Conservation (phyloP, 2,888 invertebrate species). For the Drosophila picticornis region DNA sequence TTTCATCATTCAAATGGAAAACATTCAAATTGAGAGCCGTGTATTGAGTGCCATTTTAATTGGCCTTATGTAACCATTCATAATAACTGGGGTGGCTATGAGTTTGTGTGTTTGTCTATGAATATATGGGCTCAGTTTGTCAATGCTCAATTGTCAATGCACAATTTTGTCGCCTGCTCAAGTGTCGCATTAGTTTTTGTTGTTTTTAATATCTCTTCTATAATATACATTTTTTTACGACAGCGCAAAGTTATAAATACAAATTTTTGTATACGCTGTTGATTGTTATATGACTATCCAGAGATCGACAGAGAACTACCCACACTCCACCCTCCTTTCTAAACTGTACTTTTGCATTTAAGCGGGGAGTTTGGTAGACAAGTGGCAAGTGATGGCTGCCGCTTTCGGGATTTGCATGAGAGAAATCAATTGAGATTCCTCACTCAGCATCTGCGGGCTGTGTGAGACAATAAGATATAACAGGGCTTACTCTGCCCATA, state of each 20-base stretch:
- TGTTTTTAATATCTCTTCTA: slow-evolving; percentile 35
- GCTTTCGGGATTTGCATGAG: slow-evolving; percentile 48
- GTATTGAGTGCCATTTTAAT: slow-evolving; percentile 21
- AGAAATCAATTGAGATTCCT: slow-evolving; percentile 56
- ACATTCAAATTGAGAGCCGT: slow-evolving; percentile 42
- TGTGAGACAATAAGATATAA: slow-evolving; percentile 21
- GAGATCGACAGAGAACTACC: slow-evolving; percentile 4
- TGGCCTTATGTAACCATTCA: slow-evolving; percentile 36
- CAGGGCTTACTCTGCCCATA: background rate
- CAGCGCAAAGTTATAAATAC: slow-evolving; percentile 65
- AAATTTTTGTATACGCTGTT: slow-evolving; percentile 57
- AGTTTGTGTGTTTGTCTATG: slow-evolving; percentile 1
- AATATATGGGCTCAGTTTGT: slow-evolving; percentile 26
- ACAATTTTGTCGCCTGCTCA: slow-evolving; percentile 52
- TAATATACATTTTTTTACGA: slow-evolving; percentile 54
- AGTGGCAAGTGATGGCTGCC: slow-evolving; percentile 56
- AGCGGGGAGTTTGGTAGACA: slow-evolving; percentile 38
- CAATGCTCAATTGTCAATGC: slow-evolving; percentile 52
- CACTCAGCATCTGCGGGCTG: slow-evolving; percentile 39
- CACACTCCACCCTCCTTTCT: background rate
- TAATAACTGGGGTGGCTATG: slow-evolving; percentile 27
- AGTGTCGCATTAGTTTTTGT: slow-evolving; percentile 39
- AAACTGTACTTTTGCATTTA: slow-evolving; percentile 9
- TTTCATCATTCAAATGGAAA: slow-evolving; percentile 66
- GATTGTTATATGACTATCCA: slow-evolving; percentile 64